Conservation (phyloP, 2,888 invertebrate species). For the Athrips mouffetella region DNA sequence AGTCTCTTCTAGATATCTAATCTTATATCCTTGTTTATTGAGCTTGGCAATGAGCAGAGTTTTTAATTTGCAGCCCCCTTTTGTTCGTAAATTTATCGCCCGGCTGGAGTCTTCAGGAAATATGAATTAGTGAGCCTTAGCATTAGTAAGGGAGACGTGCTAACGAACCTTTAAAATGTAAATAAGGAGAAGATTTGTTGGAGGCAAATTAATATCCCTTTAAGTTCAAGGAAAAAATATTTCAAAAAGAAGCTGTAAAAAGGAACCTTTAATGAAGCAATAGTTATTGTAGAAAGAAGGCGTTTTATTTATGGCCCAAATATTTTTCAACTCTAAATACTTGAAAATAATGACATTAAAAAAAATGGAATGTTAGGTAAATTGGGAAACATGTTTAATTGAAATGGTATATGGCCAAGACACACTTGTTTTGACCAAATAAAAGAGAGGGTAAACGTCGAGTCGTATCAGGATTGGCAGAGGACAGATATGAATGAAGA, state of each 20-base stretch:
- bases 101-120: conserved; percentile 63
- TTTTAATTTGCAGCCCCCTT: conserved; percentile 69
- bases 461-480: no score
- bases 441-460: no score
- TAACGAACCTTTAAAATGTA: conserved; percentile 46
- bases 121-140: conserved; percentile 66
- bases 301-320: no score
- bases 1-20: neutral
- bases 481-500: no score
- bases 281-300: no score
- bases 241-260: neutral
- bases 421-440: no score
- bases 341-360: no score
- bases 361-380: no score
- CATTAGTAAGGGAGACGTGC: conserved; percentile 44
- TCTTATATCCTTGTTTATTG: conserved; percentile 34
- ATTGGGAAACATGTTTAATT: no score
- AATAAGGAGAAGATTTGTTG: conserved; percentile 25
- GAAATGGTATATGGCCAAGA: no score
- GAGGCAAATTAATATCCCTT: neutral
- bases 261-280: no score
- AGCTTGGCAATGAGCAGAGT: conserved; percentile 52
- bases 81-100: conserved; percentile 64
- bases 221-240: neutral
- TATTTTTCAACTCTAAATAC: no score